phyloP scores from a whole-genome alignment of 2,797 vertebrate genomes.

The Mallotus villosus region DNA sequence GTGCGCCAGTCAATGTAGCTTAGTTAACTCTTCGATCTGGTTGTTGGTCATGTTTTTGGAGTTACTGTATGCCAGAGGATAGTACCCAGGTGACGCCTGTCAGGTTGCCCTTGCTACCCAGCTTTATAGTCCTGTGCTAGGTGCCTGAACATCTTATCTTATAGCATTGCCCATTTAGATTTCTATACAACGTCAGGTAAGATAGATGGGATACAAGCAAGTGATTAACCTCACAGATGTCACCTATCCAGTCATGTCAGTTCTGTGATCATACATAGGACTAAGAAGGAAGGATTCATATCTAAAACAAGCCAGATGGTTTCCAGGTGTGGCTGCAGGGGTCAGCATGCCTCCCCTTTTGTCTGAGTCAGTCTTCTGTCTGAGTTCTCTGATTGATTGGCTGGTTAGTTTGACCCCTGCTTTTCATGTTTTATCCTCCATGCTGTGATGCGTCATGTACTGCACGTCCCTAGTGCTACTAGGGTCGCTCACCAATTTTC shows the following conservation, averaged over 20 bases:
- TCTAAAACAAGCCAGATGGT: neutral
- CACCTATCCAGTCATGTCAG: neutral
- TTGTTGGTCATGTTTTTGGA: neutral
- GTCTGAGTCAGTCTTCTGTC: neutral
- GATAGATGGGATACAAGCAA: neutral
- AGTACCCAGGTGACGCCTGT: constrained; percentile 14
- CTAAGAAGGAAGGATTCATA: neutral
- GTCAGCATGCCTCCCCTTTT: neutral
- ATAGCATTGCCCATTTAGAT: neutral
- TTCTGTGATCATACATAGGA: neutral
- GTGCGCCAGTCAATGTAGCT: neutral
- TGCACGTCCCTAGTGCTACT: constrained; percentile 71
- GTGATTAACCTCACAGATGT: neutral
- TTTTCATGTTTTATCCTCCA: constrained; percentile 78
- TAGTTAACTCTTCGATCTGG: neutral
- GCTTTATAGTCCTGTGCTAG: neutral
- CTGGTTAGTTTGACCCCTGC: constrained; percentile 64
- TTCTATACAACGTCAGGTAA: neutral
- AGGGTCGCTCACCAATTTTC: constrained; percentile 84
- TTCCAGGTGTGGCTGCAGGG: neutral
- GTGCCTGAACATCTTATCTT: neutral
- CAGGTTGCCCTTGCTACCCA: constrained; percentile 19
- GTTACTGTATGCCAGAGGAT: neutral
- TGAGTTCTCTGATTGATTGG: constrained; percentile 2
- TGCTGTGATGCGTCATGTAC: constrained; percentile 67